Conservation (phyloP, 2,888 invertebrate species). For the Acrocera orbiculus region DNA sequence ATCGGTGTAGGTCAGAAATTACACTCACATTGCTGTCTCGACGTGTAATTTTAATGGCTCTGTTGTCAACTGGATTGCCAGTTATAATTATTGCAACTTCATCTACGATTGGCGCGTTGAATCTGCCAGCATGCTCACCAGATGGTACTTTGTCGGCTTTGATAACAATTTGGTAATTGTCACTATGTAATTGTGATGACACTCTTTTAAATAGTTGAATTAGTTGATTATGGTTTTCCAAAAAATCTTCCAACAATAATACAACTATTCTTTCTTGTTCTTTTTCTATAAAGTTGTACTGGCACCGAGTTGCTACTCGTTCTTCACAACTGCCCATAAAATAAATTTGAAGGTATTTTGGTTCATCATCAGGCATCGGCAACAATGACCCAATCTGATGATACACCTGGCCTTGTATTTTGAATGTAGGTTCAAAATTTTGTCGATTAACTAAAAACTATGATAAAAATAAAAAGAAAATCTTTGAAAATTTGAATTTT, state of each 20-base stretch:
- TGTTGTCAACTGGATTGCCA: slow-evolving; percentile 6
- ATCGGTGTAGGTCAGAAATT: too few species aligned
- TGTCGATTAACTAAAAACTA: too few species aligned
- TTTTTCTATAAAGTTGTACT: slow-evolving; percentile 2
- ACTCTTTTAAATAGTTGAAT: slow-evolving; percentile 11
- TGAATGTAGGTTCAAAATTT: too few species aligned
- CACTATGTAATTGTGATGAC: slow-evolving; percentile 8
- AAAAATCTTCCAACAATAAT: slow-evolving; percentile 8
- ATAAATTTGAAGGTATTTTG: slow-evolving; percentile 1
- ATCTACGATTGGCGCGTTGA: slow-evolving; percentile 9
- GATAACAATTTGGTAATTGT: too few species aligned
- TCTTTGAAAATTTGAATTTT: too few species aligned
- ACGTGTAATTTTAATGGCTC: slow-evolving; percentile 1
- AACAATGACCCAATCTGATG: too few species aligned
- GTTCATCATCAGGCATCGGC: too few species aligned
- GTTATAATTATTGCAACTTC: slow-evolving; percentile 11
- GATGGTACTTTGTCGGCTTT: slow-evolving; percentile 17
- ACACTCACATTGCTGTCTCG: slow-evolving; percentile 7
- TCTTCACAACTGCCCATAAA: slow-evolving; percentile 2
- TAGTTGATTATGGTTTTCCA: slow-evolving; percentile 10
- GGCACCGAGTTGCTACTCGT: neutral
- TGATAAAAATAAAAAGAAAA: too few species aligned
- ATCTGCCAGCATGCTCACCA: slow-evolving; percentile 9
- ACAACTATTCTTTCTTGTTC: neutral
- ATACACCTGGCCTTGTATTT: too few species aligned